Percentiles rank a stretch among this genome's conserved stretches.
phyloP scores from a whole-genome alignment of 2,797 vertebrate species.

The Pangasius macronema region DNA sequence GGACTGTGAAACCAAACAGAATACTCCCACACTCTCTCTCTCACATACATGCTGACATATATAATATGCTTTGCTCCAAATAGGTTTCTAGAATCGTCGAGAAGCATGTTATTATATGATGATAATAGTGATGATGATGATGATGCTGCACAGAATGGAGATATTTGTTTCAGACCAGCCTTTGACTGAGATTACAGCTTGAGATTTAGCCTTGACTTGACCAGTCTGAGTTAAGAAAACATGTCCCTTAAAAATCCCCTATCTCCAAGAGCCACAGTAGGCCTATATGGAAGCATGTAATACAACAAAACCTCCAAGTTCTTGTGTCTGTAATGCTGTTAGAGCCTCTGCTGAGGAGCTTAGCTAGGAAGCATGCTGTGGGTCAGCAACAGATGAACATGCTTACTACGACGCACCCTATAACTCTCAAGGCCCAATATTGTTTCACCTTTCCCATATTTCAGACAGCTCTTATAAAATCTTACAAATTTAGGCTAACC shows the following conservation, averaged over 20 bases:
- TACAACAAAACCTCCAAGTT: constrained; percentile 27
- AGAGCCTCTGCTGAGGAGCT: constrained; percentile 45
- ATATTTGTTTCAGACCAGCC: constrained; percentile 1
- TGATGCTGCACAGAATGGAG: background rate
- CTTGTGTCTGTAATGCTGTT: constrained; percentile 45
- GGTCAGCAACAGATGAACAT: constrained; percentile 47
- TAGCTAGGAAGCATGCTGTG: constrained; percentile 39
- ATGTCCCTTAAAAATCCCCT: constrained; percentile 50
- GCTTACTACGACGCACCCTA: constrained; percentile 43
- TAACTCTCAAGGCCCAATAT: constrained; percentile 8
- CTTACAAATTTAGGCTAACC: constrained; percentile 49
- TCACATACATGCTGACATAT: constrained; percentile 37
- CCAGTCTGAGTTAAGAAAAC: constrained; percentile 52
- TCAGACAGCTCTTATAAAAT: constrained; percentile 50
- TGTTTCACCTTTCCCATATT: constrained; percentile 46
- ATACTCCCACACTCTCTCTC: constrained; percentile 68
- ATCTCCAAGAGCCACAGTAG: constrained; percentile 58
- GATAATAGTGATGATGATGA: constrained; percentile 44
- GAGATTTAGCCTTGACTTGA: constrained; percentile 14
- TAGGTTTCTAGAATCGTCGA: background rate
- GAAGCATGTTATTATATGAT: constrained; percentile 60
- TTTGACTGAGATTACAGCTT: too few relatives aligned
- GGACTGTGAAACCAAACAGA: constrained; percentile 57
- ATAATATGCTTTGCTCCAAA: constrained; percentile 51
- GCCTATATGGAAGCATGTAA: constrained; percentile 24